Percentiles rank a stretch among this genome's conserved stretches.
Conservation (phyloP, 2,888 invertebrate species). For the Noctua pronuba region DNA sequence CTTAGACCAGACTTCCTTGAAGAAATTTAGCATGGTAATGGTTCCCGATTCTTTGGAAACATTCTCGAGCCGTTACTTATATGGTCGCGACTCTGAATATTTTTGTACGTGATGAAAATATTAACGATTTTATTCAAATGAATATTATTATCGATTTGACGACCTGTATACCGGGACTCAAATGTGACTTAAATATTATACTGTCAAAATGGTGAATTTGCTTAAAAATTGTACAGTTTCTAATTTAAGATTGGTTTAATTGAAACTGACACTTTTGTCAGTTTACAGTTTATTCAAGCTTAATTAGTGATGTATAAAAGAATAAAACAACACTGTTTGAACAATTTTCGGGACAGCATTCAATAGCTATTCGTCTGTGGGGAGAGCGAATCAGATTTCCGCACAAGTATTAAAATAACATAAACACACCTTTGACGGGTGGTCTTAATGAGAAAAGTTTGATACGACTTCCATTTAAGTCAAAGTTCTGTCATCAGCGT, state of each 20-base stretch:
- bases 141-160: conserved; percentile 67
- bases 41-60: conserved; percentile 77
- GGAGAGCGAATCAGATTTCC: conserved; percentile 79
- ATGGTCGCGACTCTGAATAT: conserved; percentile 79
- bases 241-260: conserved; percentile 13
- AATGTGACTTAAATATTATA: conserved; percentile 9
- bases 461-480: conserved; percentile 88
- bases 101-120: conserved; percentile 80
- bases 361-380: conserved; percentile 57
- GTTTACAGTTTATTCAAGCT: conserved; percentile 26
- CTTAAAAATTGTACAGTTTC: neutral
- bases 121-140: conserved; percentile 74
- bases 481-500: conserved; percentile 88
- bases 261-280: conserved; percentile 24
- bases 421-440: conserved; percentile 89
- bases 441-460: conserved; percentile 90
- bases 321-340: conserved; percentile 13
- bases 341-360: conserved; percentile 46
- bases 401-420: conserved; percentile 87
- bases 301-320: neutral
- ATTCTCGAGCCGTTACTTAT: conserved; percentile 81
- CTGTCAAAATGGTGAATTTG: neutral
- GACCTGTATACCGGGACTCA: conserved; percentile 37
- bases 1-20: conserved; percentile 75
- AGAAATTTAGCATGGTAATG: conserved; percentile 80